Evolutionary conservation across 2,797 vertebrate species (phyloP).

Genomic region (Protonibea diacanthus): DNA sequence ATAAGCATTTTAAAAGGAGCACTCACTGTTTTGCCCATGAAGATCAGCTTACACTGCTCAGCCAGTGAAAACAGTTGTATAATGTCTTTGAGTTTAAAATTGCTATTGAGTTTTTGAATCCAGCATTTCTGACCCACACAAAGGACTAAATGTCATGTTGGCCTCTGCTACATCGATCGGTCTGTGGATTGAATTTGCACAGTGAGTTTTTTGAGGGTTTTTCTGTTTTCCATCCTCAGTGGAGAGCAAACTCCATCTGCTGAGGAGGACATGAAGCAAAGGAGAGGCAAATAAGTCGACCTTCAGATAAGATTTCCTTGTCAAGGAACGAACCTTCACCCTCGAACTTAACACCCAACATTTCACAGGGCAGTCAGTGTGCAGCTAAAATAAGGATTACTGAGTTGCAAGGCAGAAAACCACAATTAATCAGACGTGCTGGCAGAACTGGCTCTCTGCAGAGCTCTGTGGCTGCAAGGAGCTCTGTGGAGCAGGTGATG

Average conservation of each 20-base stretch:
- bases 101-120: neutral
- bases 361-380: neutral
- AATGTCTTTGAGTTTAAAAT: neutral
- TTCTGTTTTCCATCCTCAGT: neutral
- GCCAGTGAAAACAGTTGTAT: neutral
- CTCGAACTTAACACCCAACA: too few species aligned
- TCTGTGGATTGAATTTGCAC: neutral
- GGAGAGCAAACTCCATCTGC: neutral
- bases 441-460: neutral
- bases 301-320: neutral
- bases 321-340: conserved; percentile 1
- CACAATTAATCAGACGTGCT: neutral
- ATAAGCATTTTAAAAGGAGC: neutral
- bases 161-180: neutral
- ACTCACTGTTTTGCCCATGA: neutral
- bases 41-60: too few species aligned
- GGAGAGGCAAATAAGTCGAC: neutral
- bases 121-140: neutral
- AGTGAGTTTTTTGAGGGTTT: too few species aligned
- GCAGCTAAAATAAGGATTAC: neutral
- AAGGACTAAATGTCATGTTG: neutral
- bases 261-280: neutral
- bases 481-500: neutral
- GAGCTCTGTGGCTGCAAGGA: neutral
- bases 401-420: neutral